Evolutionary conservation across 2,888 invertebrate genomes (phyloP), one percentile per base, ranked within the genome.

Genomic region (Monopis laevigella): DNA sequence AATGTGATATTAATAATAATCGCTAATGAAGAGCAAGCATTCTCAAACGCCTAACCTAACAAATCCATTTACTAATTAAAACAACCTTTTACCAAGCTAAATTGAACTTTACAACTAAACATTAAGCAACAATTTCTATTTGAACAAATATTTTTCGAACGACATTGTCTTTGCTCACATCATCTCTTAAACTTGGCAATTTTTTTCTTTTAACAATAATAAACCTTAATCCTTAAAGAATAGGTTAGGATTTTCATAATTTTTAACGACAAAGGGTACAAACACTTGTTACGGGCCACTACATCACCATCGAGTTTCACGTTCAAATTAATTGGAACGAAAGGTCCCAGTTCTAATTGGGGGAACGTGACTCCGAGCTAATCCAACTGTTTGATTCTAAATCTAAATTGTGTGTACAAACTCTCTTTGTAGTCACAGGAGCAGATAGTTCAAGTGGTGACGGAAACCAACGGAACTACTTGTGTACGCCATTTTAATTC

Each of bases 271-370:
- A 36, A 36, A 36, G 21, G 36, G 36, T 36, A 21, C 12, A 8
- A 16, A 12, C 21, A 21, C 21, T 36, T 21, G 36, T 18, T 16
- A 36, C 21, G 36, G 61, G 59, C 67, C 73, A 74, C 73, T 78
- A 74, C 69, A 73, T 80, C 78, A 80, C 74, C 72, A 70, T 77
- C 68, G 73, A 78, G 77, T 70, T 73, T 12, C 24, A 43, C 61
- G 68, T 70, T 71, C 40, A 19, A 40, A 40, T 40, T 40, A 40
- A 40, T 40, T 29, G n/a, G n/a, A n/a, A n/a, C 29, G 17, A 28
- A 28, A 40, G 40, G 28, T 40, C 11, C 40, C 21, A 21, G 21
- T 73, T 72, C 74, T 80, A 78, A 80, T 80, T 80, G 78, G 75
- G 60, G 75, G 61, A 62, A 74, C 78, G 77, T 75, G 74, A 73